phyloP scores from a whole-genome alignment of 2,797 vertebrate genomes.

The Holocentrus rufus region DNA sequence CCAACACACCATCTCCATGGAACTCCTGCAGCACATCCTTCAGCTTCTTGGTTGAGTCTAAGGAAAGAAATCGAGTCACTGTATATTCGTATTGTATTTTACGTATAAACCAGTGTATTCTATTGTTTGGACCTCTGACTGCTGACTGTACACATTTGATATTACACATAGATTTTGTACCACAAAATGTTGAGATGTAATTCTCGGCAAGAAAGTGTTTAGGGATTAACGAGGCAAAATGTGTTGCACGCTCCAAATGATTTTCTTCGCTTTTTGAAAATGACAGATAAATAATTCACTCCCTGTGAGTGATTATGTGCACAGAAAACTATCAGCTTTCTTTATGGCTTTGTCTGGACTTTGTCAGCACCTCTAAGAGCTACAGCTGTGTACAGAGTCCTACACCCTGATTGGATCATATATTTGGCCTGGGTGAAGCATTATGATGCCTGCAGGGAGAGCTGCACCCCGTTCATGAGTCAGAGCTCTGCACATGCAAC shows the following conservation, averaged over 20 bases:
- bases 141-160: background rate
- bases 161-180: background rate
- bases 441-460: constrained; percentile 8
- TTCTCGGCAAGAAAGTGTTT: no score
- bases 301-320: background rate
- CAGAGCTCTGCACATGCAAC: background rate
- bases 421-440: background rate
- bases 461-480: background rate
- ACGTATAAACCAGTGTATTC: background rate
- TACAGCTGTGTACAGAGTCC: background rate
- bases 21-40: constrained; percentile 96
- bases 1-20: constrained; percentile 91
- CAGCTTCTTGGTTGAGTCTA: constrained; percentile 96
- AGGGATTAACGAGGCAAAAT: no score
- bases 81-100: background rate
- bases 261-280: background rate
- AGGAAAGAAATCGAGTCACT: constrained; percentile 50
- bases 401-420: background rate
- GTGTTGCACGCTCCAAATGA: background rate
- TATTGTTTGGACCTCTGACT: background rate
- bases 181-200: no score
- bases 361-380: background rate
- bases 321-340: background rate
- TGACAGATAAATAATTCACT: background rate
- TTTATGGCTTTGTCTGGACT: background rate